Conservation (phyloP, 2,113 vertebrate genomes). For the Lynx canadensis region DNA sequence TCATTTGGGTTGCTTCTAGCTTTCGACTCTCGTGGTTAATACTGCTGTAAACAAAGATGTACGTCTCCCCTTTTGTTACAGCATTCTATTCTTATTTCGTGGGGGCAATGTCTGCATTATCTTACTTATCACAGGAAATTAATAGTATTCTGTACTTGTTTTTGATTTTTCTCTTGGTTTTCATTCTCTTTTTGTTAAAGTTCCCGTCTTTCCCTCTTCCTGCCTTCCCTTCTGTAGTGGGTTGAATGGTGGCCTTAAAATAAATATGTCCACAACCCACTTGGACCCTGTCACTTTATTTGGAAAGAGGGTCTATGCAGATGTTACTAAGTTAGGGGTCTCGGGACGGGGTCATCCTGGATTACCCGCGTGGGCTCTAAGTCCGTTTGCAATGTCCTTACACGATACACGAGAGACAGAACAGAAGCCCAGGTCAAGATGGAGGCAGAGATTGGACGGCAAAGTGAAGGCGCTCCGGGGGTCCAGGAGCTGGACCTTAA, state of each 20-base stretch:
- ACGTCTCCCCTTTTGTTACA: background rate
- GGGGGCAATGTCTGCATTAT: background rate
- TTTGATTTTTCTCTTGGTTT: background rate
- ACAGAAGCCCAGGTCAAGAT: background rate
- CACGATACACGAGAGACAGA: background rate
- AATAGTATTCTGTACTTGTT: background rate
- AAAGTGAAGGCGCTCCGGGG: background rate
- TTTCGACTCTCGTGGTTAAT: background rate
- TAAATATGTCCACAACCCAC: background rate
- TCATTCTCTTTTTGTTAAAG: background rate
- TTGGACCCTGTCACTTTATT: no score
- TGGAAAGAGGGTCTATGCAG: background rate
- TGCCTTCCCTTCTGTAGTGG: background rate
- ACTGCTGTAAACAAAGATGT: background rate
- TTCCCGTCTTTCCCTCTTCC: background rate
- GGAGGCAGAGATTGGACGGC: background rate
- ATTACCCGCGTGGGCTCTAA: no score
- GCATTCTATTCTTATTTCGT: background rate
- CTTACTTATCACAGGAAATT: background rate
- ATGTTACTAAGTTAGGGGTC: background rate
- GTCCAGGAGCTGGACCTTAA: background rate
- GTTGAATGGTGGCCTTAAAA: background rate
- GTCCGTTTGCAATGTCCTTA: rapidly evolving
- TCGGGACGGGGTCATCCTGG: no score
- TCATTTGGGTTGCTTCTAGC: background rate